A percentile compares a stretch with the other conserved stretches of the same genome.
These are phyloP conservation scores for Ursus arctos DNA, from an alignment of 2,113 vertebrate species.

Conservation along the genomic window DNA sequence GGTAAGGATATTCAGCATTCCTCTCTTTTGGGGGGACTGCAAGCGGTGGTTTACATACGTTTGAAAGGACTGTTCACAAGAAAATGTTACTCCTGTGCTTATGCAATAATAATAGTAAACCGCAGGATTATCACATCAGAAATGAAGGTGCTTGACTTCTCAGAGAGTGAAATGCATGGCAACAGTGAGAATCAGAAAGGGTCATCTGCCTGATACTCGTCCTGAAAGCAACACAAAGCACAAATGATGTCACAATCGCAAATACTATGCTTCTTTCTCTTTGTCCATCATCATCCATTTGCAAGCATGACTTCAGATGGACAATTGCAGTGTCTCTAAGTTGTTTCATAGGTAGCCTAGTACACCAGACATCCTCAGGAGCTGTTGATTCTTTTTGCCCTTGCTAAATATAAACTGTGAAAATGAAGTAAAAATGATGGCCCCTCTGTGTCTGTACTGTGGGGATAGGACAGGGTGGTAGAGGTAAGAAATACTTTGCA, in stretches of 20 bases:
- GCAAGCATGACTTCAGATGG: not conserved
- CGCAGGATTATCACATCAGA: not conserved
- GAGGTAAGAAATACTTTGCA: not conserved
- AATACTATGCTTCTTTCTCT: not conserved
- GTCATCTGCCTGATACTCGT: not conserved
- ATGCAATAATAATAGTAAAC: conserved; percentile 19
- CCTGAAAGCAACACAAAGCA: not conserved
- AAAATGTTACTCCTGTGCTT: conserved; percentile 13
- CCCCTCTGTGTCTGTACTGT: too few species aligned
- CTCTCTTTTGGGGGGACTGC: not conserved
- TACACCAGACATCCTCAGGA: not conserved
- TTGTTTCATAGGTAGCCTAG: not conserved
- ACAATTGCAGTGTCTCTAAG: not conserved
- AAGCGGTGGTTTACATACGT: not conserved
- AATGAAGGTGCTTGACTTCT: conserved; percentile 8
- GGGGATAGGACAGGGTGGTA: rapidly evolving
- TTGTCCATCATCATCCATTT: not conserved
- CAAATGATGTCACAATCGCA: rapidly evolving
- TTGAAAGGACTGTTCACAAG: not conserved
- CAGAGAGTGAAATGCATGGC: not conserved
- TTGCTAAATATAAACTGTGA: not conserved
- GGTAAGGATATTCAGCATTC: not conserved
- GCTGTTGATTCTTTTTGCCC: not conserved
- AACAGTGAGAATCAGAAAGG: not conserved
- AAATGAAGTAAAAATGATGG: not conserved